phyloP scores from a whole-genome alignment of 2,797 vertebrate genomes.

The Hapalemur alaotrensis region DNA sequence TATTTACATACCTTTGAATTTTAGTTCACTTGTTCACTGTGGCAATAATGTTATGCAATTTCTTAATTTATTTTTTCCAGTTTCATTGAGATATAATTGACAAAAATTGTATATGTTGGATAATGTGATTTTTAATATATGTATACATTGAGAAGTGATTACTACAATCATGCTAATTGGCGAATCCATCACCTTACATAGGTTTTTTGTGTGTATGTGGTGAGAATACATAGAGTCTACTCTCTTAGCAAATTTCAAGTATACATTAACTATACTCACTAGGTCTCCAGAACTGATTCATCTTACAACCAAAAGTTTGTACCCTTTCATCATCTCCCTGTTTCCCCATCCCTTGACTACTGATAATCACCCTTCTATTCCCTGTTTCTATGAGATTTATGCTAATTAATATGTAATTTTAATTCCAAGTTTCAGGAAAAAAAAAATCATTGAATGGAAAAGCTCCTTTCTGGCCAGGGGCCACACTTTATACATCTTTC shows the following conservation, averaged over 20 bases:
- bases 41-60: not conserved
- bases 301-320: not conserved
- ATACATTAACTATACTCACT: not conserved
- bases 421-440: not conserved
- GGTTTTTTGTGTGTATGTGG: not conserved
- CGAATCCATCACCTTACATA: not conserved
- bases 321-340: not conserved
- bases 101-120: not conserved
- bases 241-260: not conserved
- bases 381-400: not conserved
- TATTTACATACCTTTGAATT: not conserved
- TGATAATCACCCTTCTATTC: not conserved
- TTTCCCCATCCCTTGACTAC: not conserved
- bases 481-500: not conserved
- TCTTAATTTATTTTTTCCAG: not conserved
- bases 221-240: not conserved
- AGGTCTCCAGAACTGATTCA: not conserved
- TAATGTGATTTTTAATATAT: not conserved
- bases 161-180: not conserved
- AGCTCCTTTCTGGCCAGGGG: not conserved
- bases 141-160: not conserved
- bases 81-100: not conserved
- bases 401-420: not conserved
- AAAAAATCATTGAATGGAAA: not conserved
- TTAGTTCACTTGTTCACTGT: not conserved